These are phyloP conservation scores for Hyposmocoma kahamanoa DNA, from an alignment of 1,140 invertebrate genomes.

Conservation along the genomic window DNA sequence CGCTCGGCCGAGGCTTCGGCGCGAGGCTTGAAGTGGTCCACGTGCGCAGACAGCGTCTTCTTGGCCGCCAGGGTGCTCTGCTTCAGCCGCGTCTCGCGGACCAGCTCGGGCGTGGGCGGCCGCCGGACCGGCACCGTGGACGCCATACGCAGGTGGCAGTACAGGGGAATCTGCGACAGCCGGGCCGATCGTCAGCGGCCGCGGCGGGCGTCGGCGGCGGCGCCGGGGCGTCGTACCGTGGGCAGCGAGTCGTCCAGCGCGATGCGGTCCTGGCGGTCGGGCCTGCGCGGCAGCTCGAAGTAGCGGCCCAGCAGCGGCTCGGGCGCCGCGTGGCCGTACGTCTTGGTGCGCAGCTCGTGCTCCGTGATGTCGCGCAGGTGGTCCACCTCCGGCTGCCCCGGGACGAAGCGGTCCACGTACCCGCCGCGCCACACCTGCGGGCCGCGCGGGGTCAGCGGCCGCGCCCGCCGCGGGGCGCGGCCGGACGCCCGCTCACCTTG, in stretches of 20 bases:
- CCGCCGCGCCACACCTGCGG: slow-evolving; percentile 52
- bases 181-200: neutral
- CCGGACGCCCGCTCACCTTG: slow-evolving; percentile 52
- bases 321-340: slow-evolving; percentile 60
- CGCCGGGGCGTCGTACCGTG: slow-evolving; percentile 32
- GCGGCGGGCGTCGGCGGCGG: neutral
- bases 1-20: neutral
- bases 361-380: slow-evolving; percentile 47
- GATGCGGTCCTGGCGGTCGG: slow-evolving; percentile 45
- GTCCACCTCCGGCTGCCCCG: slow-evolving; percentile 41
- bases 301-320: slow-evolving; percentile 66
- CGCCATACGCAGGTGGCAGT: slow-evolving; percentile 72
- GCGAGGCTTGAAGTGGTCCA: neutral
- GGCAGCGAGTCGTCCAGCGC: slow-evolving; percentile 69
- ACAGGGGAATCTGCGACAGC: slow-evolving; percentile 72
- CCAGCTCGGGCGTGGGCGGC: slow-evolving; percentile 63
- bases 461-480: too few species aligned
- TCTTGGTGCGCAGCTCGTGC: slow-evolving; percentile 38
- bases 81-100: slow-evolving; percentile 46
- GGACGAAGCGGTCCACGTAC: slow-evolving; percentile 47
- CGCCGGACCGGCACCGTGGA: slow-evolving; percentile 59
- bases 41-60: slow-evolving; percentile 16
- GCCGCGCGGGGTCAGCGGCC: neutral
- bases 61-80: slow-evolving; percentile 5
- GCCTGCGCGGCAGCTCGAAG: slow-evolving; percentile 50